Base-by-base conservation (phyloP, 2,888 invertebrate species). In the Scrobipalpa costella region DNA sequence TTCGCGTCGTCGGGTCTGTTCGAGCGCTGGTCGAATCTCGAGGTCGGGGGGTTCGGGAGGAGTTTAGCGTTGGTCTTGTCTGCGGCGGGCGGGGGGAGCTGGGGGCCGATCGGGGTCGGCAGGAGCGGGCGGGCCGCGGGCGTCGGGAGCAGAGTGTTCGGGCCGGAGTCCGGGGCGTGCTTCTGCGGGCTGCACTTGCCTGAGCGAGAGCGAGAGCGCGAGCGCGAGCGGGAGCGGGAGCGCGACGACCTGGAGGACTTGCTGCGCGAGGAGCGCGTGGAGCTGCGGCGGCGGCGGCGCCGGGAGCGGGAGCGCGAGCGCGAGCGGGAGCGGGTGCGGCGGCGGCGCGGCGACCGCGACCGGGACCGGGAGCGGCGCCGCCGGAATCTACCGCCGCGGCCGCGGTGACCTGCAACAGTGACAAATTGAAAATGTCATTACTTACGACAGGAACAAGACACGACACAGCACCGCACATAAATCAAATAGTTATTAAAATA, bases 171-270 rank as follows among this genome's bases (percentile, higher is more conserved):
- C 74, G 75, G 76, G 76, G 77, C 71, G 67, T 83, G 83, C 79
- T 85, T 87, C 73, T 70, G 74, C 67, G 88, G 88, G 85, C 90
- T 90, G 85, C 89, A 92, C 91, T 92, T 92, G 92, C 92, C 92
- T 92, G 92, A 90, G 76, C 90, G 90, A 74, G 87, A 90, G 71
- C 85, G 86, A 84, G 85, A 86, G 73, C 88, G 87, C 64, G 88
- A 88, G 61, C 88, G 88, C 76, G 88, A 88, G 63, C 79, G 77
- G 34, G 77, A 78, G 65, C 81, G 83, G 73, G 80, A 81, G 69
- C 82, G 80, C 47, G 85, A 89, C 19, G 91, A 90, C 70, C 83
- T 80, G 67, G 90, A 89, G 2, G 90, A 89, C 66, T 80, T 79
- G 84, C 87, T 88, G 70, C 88, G 82, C 13, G 89, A 90, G n/a